Conservation (phyloP, 2,888 invertebrate genomes). For the Dicycla oo region DNA sequence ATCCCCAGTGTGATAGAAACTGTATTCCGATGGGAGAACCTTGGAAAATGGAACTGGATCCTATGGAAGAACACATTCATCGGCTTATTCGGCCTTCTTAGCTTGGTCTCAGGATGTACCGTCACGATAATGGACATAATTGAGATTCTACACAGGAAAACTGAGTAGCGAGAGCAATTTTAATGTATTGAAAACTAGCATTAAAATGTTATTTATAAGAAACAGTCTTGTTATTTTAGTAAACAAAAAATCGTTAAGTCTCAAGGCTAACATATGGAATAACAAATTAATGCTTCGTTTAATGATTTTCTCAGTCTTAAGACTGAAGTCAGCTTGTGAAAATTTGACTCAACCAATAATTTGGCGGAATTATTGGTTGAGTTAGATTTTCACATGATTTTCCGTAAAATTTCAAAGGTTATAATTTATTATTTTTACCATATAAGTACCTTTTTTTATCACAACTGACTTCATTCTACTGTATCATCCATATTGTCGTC, state of each 20-base stretch:
- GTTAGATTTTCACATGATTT: background rate
- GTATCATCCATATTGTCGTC: too few species aligned
- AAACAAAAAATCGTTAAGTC: background rate
- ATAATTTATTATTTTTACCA: background rate
- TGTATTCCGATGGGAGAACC: conserved; percentile 92
- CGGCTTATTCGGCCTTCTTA: conserved; percentile 90
- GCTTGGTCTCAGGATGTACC: conserved; percentile 91
- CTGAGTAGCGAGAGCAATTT: conserved; percentile 41
- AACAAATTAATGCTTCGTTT: conserved; percentile 11
- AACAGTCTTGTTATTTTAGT: conserved; percentile 28
- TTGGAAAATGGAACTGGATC: conserved; percentile 92
- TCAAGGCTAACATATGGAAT: background rate
- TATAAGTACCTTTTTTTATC: background rate
- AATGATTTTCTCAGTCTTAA: background rate
- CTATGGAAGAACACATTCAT: conserved; percentile 92
- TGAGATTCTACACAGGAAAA: conserved; percentile 73
- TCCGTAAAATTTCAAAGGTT: background rate
- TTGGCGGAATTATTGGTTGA: background rate
- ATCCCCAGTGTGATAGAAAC: conserved; percentile 94
- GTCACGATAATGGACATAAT: conserved; percentile 85
- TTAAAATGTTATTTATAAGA: conserved; percentile 45
- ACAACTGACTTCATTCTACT: background rate
- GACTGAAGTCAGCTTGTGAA: background rate
- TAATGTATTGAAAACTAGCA: conserved; percentile 32
- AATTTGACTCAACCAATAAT: too few species aligned